Conservation (phyloP, 2,113 vertebrate genomes). For the Illadopsis cleaveri region DNA sequence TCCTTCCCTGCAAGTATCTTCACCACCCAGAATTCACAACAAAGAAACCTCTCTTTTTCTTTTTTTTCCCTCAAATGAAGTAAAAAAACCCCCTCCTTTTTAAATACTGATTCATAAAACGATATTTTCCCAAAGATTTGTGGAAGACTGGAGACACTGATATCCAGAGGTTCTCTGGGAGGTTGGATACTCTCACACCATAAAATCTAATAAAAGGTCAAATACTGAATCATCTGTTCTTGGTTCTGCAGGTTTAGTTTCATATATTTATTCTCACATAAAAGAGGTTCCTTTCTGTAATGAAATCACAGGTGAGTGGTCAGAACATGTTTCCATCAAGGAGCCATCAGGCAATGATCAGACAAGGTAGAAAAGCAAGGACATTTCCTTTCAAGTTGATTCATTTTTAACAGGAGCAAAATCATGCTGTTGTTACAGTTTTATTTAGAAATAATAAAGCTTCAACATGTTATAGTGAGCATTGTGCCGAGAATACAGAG, state of each 20-base stretch:
- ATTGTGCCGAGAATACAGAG: not conserved
- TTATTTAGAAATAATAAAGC: not conserved
- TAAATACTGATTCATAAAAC: not conserved
- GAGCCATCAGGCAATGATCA: not conserved
- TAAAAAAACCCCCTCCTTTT: too few relatives aligned
- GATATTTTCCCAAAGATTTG: fast-evolving
- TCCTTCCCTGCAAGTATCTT: not conserved
- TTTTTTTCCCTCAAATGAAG: fast-evolving
- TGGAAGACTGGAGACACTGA: not conserved
- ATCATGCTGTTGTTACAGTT: not conserved
- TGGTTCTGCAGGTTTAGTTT: not conserved
- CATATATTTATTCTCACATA: not conserved
- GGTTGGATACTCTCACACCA: not conserved
- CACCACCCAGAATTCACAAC: not conserved
- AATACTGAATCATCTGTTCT: not conserved
- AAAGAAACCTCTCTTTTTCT: not conserved
- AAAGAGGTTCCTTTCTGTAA: not conserved
- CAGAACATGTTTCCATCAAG: not conserved
- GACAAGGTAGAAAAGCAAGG: not conserved
- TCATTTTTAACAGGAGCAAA: not conserved
- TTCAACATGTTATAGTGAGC: not conserved
- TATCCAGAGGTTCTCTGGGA: not conserved
- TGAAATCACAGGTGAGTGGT: not conserved
- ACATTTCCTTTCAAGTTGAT: not conserved
- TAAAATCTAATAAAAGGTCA: not conserved